Evolutionary conservation across 2,888 invertebrate genomes (phyloP), one percentile per base, ranked within the genome.

Genomic region (Lepetodrilus schrolli): DNA sequence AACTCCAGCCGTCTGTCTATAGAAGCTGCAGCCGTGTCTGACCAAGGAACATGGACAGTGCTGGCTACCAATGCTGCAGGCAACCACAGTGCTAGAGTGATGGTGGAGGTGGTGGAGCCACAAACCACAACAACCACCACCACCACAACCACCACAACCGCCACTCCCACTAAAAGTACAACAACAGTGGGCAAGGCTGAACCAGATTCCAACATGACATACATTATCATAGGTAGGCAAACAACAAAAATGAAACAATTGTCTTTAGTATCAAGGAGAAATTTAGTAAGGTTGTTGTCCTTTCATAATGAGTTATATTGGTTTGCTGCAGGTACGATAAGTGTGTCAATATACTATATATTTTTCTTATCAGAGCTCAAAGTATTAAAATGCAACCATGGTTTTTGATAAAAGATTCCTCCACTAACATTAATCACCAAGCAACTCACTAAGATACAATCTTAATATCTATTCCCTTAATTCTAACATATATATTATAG

Each of bases 31-130:
- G 13, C 36, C 13, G 36, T 38, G 20, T 38, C 37, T 4, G 78
- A 81, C 26, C 75, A 76, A 38, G 82, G 82, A 1, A 73, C 70
- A 3, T 82, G 80, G 80, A 75, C 70, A 2, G 73, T 80, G 13
- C 34, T 50, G 13, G 82, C 78, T 0, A 72, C 68, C 49, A 82
- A 79, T 68, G 26, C 37, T 7, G 75, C 78, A 21, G 80, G 76
- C n/a, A 66, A 68, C 30, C 78, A 79, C 8, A 23, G 49, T 2
- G 48, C 74, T 7, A 23, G 21, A 5, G 69, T 70, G 7, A 10
- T 70, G 13, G 74, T 68, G 8, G 65, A 21, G 34, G 49, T 43
- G 13, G 58, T 30, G 58, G 21, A 10, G 17, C 58, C 58, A 51
- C n/a, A 21, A 2, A 23, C 47, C 2, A 47, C 38, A 38, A 38